These are phyloP conservation scores for Ctenochaetus hawaiiensis DNA, from an alignment of 2,797 vertebrate species.

Conservation along the genomic window DNA sequence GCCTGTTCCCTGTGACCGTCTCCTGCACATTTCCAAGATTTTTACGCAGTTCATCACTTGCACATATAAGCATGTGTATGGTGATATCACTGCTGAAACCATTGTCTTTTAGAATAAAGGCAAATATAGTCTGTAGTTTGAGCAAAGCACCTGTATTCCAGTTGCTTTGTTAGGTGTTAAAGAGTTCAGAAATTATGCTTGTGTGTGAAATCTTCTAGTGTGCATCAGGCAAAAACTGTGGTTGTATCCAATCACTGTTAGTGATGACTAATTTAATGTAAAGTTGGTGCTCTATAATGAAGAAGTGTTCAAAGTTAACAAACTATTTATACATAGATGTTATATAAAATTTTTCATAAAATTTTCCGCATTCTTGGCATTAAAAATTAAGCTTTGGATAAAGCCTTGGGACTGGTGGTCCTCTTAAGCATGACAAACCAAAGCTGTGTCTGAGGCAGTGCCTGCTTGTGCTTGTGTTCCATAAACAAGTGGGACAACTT, in stretches of 20 bases:
- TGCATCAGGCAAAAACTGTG: not conserved
- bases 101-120: not conserved
- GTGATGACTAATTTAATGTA: not conserved
- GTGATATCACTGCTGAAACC: not conserved
- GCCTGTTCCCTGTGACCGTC: not conserved
- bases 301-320: not conserved
- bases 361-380: not conserved
- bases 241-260: not conserved
- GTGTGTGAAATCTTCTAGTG: not conserved
- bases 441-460: slow-evolving; percentile 25
- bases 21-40: no score
- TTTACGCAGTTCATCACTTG: no score
- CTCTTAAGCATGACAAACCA: slow-evolving; percentile 17
- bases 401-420: slow-evolving; percentile 8
- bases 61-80: not conserved
- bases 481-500: slow-evolving; percentile 61
- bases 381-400: not conserved
- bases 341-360: slow-evolving; percentile 17
- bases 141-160: not conserved
- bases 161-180: not conserved
- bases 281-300: not conserved
- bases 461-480: slow-evolving; percentile 52
- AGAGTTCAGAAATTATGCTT: not conserved
- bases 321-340: not conserved
- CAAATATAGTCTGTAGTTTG: not conserved